These are phyloP conservation scores for Poeciliopsis infans DNA, from an alignment of 2,797 vertebrate genomes.

Conservation along the genomic window DNA sequence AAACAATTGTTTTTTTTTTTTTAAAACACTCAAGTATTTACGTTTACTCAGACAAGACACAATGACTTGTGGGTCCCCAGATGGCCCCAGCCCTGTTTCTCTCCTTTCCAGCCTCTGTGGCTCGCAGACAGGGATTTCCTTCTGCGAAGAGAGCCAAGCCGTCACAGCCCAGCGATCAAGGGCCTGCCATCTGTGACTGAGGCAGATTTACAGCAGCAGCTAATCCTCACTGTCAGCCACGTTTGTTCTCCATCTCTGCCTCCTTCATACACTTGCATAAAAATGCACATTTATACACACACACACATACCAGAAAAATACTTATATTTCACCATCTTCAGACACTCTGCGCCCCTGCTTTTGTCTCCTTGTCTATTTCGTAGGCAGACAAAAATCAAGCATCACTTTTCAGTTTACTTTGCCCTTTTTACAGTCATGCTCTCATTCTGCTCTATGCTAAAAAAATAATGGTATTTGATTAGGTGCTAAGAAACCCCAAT, in stretches of 20 bases:
- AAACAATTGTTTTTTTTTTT: conserved; percentile 10
- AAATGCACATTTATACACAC: conserved; percentile 15
- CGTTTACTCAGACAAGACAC: conserved; percentile 62
- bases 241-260: conserved; percentile 71
- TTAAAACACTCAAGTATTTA: conserved; percentile 50
- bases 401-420: conserved; percentile 54
- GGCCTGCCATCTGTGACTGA: conserved; percentile 82
- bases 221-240: conserved; percentile 81
- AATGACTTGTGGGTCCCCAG: conserved; percentile 67
- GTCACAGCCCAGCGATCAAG: conserved; percentile 82
- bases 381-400: conserved; percentile 30
- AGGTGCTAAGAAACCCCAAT: conserved; percentile 80
- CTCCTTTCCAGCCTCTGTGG: conserved; percentile 65
- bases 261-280: conserved; percentile 52
- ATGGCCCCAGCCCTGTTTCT: conserved; percentile 55
- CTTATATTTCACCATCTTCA: conserved; percentile 43
- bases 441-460: conserved; percentile 70
- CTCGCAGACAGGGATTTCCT: conserved; percentile 83
- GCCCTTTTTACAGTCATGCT: conserved; percentile 68
- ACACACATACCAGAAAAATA: conserved; percentile 35
- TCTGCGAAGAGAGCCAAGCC: conserved; percentile 78
- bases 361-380: conserved; percentile 7
- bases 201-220: conserved; percentile 81
- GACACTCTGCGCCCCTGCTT: conserved; percentile 22
- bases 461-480: conserved; percentile 77